These are phyloP conservation scores for Andrena hattorfiana DNA, from an alignment of 2,888 invertebrate species.

Conservation along the genomic window DNA sequence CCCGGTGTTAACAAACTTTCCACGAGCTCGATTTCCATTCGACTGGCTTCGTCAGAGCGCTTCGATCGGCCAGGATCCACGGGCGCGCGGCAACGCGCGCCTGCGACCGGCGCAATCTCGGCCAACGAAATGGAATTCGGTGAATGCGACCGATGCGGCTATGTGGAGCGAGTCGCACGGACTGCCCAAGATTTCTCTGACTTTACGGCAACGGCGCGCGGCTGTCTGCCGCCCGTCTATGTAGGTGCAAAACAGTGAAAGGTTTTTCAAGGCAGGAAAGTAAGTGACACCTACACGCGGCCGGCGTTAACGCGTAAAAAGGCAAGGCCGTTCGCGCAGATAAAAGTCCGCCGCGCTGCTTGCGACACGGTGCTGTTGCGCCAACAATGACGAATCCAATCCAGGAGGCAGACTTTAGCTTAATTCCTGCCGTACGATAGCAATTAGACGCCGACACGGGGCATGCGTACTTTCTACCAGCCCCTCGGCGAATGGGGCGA, in stretches of 20 bases:
- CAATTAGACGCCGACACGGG: slow-evolving; percentile 45
- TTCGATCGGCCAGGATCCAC: too few species aligned
- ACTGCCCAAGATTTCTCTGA: slow-evolving; percentile 64
- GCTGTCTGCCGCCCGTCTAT: slow-evolving; percentile 73
- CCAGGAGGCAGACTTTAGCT: slow-evolving; percentile 23
- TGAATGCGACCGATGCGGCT: not conserved
- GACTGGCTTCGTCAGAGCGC: too few species aligned
- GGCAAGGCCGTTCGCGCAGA: slow-evolving; percentile 79
- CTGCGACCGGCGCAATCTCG: slow-evolving; percentile 19
- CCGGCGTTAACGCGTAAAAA: slow-evolving; percentile 66
- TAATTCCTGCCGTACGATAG: slow-evolving; percentile 20
- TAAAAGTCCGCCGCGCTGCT: slow-evolving; percentile 79
- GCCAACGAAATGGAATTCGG: slow-evolving; percentile 35
- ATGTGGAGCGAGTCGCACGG: slow-evolving; percentile 59
- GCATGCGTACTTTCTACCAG: slow-evolving; percentile 26
- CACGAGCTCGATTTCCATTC: too few species aligned
- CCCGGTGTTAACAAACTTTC: too few species aligned
- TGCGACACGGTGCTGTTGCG: slow-evolving; percentile 79
- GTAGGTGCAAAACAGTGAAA: slow-evolving; percentile 82
- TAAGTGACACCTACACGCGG: slow-evolving; percentile 80
- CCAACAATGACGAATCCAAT: slow-evolving; percentile 72
- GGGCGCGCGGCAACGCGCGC: not conserved
- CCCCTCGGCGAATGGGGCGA: slow-evolving; percentile 15
- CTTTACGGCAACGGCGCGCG: slow-evolving; percentile 72
- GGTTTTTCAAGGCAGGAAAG: slow-evolving; percentile 81